Evolutionary conservation across 2,888 invertebrate genomes (phyloP).

Genomic region (Petrolisthes cinctipes): DNA sequence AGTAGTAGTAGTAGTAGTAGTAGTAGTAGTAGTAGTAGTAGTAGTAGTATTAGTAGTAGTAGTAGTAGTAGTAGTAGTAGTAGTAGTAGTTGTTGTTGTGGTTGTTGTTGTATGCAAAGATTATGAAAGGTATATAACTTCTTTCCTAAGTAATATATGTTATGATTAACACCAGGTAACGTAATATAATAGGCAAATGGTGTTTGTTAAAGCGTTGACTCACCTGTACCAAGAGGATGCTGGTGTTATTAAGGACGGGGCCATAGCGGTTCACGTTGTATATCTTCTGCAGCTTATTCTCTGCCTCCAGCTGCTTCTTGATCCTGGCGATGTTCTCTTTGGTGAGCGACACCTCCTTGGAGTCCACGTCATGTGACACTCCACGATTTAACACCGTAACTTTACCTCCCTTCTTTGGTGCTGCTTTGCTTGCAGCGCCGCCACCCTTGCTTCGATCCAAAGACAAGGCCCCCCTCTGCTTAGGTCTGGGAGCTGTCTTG

Average conservation of each 20-base stretch:
- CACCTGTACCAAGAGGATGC: slow-evolving; percentile 81
- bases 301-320: slow-evolving; percentile 78
- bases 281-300: slow-evolving; percentile 86
- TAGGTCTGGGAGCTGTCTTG: too few relatives aligned
- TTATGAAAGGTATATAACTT: background rate
- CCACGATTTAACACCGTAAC: slow-evolving; percentile 7
- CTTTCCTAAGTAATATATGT: too few relatives aligned
- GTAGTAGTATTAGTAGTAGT: too few relatives aligned
- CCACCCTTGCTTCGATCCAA: background rate
- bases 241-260: slow-evolving; percentile 85
- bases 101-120: background rate
- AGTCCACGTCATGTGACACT: slow-evolving; percentile 56
- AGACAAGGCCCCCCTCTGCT: background rate
- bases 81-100: too few relatives aligned
- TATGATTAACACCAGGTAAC: background rate
- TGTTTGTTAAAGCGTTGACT: background rate
- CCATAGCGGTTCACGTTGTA: slow-evolving; percentile 91
- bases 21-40: too few relatives aligned
- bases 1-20: background rate
- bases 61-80: background rate
- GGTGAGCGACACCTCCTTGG: slow-evolving; percentile 66
- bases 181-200: background rate
- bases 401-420: background rate
- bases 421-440: background rate
- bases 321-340: slow-evolving; percentile 79